Base-by-base conservation (phyloP, 2,797 vertebrate genomes). In the Oreonectes daqikongensis region DNA sequence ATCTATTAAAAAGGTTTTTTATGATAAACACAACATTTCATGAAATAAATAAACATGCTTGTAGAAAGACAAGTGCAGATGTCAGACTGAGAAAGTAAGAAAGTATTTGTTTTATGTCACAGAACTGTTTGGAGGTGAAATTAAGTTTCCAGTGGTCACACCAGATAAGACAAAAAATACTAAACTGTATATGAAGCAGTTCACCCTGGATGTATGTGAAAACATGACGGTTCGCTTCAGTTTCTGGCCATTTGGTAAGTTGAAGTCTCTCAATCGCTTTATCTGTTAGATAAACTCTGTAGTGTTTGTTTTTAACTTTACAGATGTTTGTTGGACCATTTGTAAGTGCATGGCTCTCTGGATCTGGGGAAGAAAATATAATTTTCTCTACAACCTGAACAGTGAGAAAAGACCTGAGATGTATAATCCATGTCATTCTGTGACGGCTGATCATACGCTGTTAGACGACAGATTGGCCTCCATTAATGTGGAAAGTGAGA, bases 211-310 rank as follows among this genome's bases (percentile, higher is more conserved):
- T 7, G 32, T 26, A 11, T 12, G 2, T 30, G 35, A 55, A 1
- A 6, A 3, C 1, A 3, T 50, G 18, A 22, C 0, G 0, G 6
- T 0, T 18, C 0, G 1, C 30, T 26, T 18, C 1, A 11, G 1
- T 26, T 10, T 3, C 14, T 69, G 68, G 68, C 15, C 15, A 7
- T 40, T 26, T 3, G 9, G 50, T 69, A 69, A 14, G 67, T 55
- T 69, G 7, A 53, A 10, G 20, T 69, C 32, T 18, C 32, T 69
- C 18, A 20, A n/a, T 50, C 8, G 20, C 48, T 50, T n/a, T 8
- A 50, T 40, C 30, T n/a, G n/a, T n/a, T n/a, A n/a, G n/a, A n/a
- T n/a, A n/a, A n/a, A n/a, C n/a, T n/a, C n/a, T n/a, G n/a, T n/a
- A n/a, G n/a, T 35, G 32, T 35, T 35, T 35, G 32, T 42, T 50